Evolutionary conservation across 2,888 invertebrate genomes (phyloP).

Genomic region (Tigriopus californicus): DNA sequence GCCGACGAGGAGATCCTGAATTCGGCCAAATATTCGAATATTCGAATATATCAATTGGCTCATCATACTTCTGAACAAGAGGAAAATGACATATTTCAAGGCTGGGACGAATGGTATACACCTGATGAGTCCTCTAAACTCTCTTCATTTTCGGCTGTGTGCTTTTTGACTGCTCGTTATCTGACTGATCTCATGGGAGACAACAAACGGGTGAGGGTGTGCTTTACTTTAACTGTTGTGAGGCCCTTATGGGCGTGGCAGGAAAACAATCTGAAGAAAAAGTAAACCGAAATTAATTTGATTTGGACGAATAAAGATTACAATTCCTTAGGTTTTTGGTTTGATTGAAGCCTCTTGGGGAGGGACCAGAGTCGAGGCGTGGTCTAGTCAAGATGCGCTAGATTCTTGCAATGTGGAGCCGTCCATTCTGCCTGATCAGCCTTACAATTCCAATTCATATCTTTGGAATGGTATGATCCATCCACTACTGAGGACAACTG

Average conservation of each 20-base stretch:
- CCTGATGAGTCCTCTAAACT: not conserved
- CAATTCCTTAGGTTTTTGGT: not conserved
- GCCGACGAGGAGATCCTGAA: not conserved
- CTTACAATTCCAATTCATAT: not conserved
- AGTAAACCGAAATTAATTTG: no score
- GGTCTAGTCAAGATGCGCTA: not conserved
- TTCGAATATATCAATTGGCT: not conserved
- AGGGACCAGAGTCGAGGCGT: not conserved
- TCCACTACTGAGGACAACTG: not conserved
- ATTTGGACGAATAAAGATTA: no score
- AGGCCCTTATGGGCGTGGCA: no score
- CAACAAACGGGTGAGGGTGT: not conserved
- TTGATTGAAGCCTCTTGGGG: not conserved
- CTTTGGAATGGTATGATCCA: conserved; percentile 3
- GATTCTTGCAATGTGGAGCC: not conserved
- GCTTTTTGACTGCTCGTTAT: not conserved
- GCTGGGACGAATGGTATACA: not conserved
- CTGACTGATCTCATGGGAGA: not conserved
- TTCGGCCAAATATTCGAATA: not conserved
- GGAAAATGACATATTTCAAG: not conserved
- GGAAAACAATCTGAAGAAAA: no score
- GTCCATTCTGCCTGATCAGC: not conserved
- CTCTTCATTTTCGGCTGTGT: conserved; percentile 1
- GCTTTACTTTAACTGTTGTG: no score
- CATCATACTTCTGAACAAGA: not conserved